A percentile compares a stretch with the other conserved stretches of the same genome.
These are phyloP conservation scores for Taphrorychus bicolor DNA, from an alignment of 2,888 invertebrate species.

Conservation along the genomic window DNA sequence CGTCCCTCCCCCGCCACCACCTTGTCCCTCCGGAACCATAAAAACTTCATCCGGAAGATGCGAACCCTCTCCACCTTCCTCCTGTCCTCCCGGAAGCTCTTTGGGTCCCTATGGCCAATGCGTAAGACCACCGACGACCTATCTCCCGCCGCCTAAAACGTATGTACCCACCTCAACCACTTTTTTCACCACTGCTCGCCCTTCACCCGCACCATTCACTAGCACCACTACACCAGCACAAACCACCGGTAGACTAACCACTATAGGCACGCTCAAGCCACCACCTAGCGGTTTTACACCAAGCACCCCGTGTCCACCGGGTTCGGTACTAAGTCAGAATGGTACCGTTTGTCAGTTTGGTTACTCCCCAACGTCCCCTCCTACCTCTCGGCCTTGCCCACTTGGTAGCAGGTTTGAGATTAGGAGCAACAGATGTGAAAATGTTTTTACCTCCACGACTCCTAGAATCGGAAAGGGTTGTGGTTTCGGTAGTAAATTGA, in stretches of 20 bases:
- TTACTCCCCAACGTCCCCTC: conserved; percentile 16
- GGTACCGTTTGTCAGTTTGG: conserved; percentile 23
- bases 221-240: conserved; percentile 35
- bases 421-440: conserved; percentile 33
- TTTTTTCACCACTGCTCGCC: conserved; percentile 39
- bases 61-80: conserved; percentile 37
- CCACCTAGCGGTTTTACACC: conserved; percentile 28
- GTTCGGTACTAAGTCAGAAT: conserved; percentile 18
- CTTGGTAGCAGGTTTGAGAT: conserved; percentile 36
- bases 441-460: conserved; percentile 26
- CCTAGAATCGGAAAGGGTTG: conserved; percentile 30
- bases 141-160: conserved; percentile 48
- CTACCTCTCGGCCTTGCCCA: conserved; percentile 37
- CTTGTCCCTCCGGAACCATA: conserved; percentile 44
- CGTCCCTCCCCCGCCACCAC: conserved; percentile 23
- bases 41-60: conserved; percentile 43
- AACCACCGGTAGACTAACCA: conserved; percentile 43
- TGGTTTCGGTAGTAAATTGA: conserved; percentile 21
- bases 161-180: conserved; percentile 48
- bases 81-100: conserved; percentile 44
- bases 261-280: conserved; percentile 23
- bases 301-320: conserved; percentile 19
- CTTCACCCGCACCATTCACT: conserved; percentile 41
- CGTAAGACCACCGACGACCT: conserved; percentile 39
- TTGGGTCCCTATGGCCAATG: conserved; percentile 43